Conservation (phyloP, 1,140 invertebrate species). For the Mizuhopecten yessoensis region DNA sequence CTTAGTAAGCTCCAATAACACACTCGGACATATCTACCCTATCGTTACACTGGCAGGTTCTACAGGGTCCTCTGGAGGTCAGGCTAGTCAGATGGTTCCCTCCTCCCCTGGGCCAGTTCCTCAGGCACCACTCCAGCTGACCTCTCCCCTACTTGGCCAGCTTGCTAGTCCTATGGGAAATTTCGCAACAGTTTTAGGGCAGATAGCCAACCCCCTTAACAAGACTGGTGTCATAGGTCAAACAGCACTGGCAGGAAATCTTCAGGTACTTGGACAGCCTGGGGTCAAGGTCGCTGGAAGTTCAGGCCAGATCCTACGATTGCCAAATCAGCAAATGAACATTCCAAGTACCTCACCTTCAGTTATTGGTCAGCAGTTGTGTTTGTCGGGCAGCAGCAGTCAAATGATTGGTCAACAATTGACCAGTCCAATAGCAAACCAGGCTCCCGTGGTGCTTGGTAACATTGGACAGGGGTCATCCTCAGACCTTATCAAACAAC, state of each 20-base stretch:
- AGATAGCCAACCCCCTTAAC: background rate
- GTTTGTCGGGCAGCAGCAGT: background rate
- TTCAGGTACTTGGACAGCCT: constrained; percentile 10
- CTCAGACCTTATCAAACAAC: constrained; percentile 57
- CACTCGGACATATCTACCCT: background rate
- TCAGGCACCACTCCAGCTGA: constrained; percentile 44
- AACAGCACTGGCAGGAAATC: background rate
- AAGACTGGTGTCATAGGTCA: constrained; percentile 7
- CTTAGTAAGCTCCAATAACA: background rate
- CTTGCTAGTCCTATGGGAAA: background rate
- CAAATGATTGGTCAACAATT: constrained; percentile 3
- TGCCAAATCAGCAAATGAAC: background rate
- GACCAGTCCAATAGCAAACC: background rate
- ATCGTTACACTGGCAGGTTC: background rate
- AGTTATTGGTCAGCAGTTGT: background rate
- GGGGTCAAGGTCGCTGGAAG: background rate
- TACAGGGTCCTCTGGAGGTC: background rate
- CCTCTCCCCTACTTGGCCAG: constrained; percentile 14
- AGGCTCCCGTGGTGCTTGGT: constrained; percentile 34
- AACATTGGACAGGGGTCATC: constrained; percentile 50
- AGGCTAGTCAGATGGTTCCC: background rate
- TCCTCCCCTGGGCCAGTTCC: constrained; percentile 6
- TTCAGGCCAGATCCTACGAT: background rate
- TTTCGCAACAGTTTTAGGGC: constrained; percentile 13
- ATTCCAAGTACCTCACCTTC: background rate